Base-by-base conservation (phyloP, 2,797 vertebrate genomes). In the Australoheros facetus region DNA sequence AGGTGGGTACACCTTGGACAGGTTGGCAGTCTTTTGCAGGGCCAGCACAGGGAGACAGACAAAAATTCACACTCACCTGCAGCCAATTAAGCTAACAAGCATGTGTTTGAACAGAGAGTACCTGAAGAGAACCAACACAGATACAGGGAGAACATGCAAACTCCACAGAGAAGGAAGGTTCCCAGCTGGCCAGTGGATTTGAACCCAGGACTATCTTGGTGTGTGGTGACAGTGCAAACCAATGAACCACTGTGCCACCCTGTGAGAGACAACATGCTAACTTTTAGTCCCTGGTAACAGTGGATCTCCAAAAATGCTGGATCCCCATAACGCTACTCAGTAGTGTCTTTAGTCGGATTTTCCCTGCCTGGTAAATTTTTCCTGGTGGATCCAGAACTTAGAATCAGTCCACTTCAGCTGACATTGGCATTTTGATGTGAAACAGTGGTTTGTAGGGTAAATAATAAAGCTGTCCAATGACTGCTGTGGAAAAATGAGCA, bases 241-340 rank as follows among this genome's bases (percentile, higher is more conserved):
- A 17, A 17, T 7, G 45, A 16, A 48, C 45, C 13, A 48, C 16
- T 7, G 16, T 48, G 16, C 45, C 48, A 17, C 14, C 48, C 17
- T 16, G 17, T 3, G 17, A 51, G 48, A 53, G 19, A n/a, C 19
- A 14, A 56, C 23, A 73, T 60, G 58, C 39, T 54, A 39, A 73
- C 30, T 69, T 77, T 73, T n/a, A 51, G 53, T 71, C 30, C 12
- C 42, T 12, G n/a, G n/a, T 23, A 34, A 45, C 7, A n/a, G 32
- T 17, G 21, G 78, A 34, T 13, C 71, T 66, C 16, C 8, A 77
- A 81, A 82, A 72, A 66, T 51, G 1, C 39, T 55, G 69, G 10
- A 58, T 59, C 58, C 60, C 54, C 37, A 56, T 17, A 28, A 75
- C 77, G 30, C 71, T 70, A 57, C 16, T 53, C 9, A n/a, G n/a